phyloP scores from a whole-genome alignment of 2,113 vertebrate genomes.

The Heterotis niloticus region DNA sequence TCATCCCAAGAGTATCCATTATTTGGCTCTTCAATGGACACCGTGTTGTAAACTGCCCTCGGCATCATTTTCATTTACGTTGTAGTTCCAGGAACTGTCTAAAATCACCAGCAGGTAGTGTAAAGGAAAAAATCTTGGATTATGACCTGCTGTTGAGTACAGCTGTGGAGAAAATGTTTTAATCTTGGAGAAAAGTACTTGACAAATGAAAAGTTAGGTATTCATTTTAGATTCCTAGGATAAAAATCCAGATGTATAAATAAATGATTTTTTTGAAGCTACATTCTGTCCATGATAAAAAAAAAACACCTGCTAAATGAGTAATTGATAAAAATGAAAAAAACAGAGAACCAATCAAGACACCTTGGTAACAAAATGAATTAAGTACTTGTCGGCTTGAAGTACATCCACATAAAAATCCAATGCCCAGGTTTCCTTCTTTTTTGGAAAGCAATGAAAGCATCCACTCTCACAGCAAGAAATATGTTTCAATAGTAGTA shows the following conservation, averaged over 20 bases:
- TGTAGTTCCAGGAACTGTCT: background rate
- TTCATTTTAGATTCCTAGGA: too few species aligned
- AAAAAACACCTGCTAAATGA: too few species aligned
- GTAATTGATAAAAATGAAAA: too few species aligned
- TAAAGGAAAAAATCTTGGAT: background rate
- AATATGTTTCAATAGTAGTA: background rate
- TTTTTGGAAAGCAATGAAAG: background rate
- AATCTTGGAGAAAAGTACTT: too few species aligned
- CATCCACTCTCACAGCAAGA: background rate
- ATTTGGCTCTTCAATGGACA: background rate
- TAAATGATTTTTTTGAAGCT: too few species aligned
- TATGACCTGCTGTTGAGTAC: too few species aligned
- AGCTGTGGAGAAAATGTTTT: too few species aligned
- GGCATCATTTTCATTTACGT: slow-evolving; percentile 15
- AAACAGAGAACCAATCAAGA: too few species aligned
- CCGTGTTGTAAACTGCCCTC: slow-evolving; percentile 34
- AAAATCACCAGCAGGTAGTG: background rate
- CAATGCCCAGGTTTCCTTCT: background rate
- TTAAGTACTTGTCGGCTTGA: background rate
- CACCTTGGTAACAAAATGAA: too few species aligned
- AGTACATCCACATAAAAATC: background rate
- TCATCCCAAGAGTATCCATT: slow-evolving; percentile 32
- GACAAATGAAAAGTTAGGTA: too few species aligned
- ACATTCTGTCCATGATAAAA: too few species aligned
- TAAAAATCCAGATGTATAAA: background rate